phyloP scores from a whole-genome alignment of 2,888 invertebrate genomes.

The Boloria selene region DNA sequence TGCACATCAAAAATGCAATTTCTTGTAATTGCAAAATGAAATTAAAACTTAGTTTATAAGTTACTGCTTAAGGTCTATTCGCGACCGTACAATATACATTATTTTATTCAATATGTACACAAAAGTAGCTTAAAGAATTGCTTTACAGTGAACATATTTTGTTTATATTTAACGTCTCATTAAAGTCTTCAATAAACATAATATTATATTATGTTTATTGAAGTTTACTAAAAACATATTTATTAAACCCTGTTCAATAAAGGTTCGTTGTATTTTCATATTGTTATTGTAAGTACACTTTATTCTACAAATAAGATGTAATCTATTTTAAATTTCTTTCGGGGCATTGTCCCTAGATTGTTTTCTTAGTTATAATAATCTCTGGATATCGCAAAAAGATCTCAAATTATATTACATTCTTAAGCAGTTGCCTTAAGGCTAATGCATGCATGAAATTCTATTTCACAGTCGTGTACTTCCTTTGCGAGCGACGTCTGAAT shows the following conservation, averaged over 20 bases:
- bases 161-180: no score
- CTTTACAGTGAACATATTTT: no score
- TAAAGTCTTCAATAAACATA: no score
- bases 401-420: slow-evolving; percentile 22
- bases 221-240: no score
- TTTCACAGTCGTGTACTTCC: slow-evolving; percentile 79
- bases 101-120: no score
- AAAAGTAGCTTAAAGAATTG: no score
- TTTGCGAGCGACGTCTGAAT: slow-evolving; percentile 78
- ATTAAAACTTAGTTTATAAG: background rate
- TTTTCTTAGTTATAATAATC: slow-evolving; percentile 6
- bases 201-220: no score
- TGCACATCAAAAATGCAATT: slow-evolving; percentile 37
- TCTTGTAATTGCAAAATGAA: slow-evolving; percentile 11
- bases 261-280: no score
- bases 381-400: slow-evolving; percentile 19
- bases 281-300: no score
- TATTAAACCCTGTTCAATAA: no score
- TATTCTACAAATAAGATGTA: no score
- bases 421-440: slow-evolving; percentile 41
- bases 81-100: background rate
- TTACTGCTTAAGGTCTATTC: background rate
- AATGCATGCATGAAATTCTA: slow-evolving; percentile 80
- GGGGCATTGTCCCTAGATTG: background rate
- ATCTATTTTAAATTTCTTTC: slow-evolving; percentile 2